Base-by-base conservation (phyloP, 2,888 invertebrate genomes). In the Notodonta dromedarius region DNA sequence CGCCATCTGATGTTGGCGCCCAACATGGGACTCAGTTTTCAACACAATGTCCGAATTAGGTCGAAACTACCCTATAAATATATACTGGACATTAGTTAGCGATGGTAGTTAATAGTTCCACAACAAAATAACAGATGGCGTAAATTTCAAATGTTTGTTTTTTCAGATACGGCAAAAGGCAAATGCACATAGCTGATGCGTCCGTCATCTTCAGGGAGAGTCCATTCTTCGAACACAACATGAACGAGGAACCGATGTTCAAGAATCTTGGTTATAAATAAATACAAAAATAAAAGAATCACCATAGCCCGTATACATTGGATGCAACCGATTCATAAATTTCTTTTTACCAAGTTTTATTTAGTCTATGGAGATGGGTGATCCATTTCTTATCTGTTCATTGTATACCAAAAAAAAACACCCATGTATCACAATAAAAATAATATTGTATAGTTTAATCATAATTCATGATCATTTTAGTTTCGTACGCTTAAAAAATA, bases 101-200 rank as follows among this genome's bases (percentile, higher is more conserved):
- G 5, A 0, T 52, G 12, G 9, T 7, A 50, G 16, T 50, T 14
- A 16, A 46, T 50, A 16, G 16, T 4, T 16, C 0, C 16, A 16
- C 35, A 4, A 35, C 5, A 7, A 35, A 16, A 50, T 16, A 14
- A 48, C 24, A 65, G 71, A 74, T 76, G 74, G 69, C 65, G 62
- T 42, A 66, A 44, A 57, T 54, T 55, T 24, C 54, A 14, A 35
- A 0, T 39, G 7, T 13, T 35, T 56, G 46, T 62, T 69, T 74
- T 88, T 82, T 54, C 88, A 93, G 93, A 85, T 93, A 90, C 62
- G 93, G 93, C 54, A 93, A 93, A 69, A 75, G 93, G 50, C 93
- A 91, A 71, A 91, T 90, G 91, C 93, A 88, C 67, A 89, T 92
- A 85, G 86, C 92, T 2, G 93, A 92, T 69, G 88, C 91, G 0